Evolutionary conservation across 1,140 invertebrate species (phyloP), one percentile per base, ranked within the genome.

Genomic region (Melitaea cinxia): DNA sequence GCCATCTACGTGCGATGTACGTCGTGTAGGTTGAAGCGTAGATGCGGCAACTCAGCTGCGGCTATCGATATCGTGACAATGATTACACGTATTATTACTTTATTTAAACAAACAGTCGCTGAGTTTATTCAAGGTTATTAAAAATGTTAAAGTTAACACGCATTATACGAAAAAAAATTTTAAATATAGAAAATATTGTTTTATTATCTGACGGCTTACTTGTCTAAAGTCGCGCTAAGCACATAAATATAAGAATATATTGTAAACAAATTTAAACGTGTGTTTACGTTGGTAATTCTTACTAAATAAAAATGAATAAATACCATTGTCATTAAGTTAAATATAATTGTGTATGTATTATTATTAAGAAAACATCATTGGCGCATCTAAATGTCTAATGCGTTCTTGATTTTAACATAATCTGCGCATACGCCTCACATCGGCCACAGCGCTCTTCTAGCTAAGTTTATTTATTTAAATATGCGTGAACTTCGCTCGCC

Each of bases 391-490:
- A 50, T 53, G 24, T 65, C 49, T 23, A 65, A 53, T 35, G 55
- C 15, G 14, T 55, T 54, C 63, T 33, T 65, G 24, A 55, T 35
- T 50, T 62, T 52, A 65, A 57, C 49, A 61, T 66, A 66, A 72
- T 65, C 66, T 76, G 75, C 76, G 80, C 71, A 67, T 82, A 82
- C 77, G 73, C 54, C 73, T 72, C 39, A 49, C 42, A 49, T 42
- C 21, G 17, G 42, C 54, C 54, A n/a, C 54, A 47, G 12, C 70
- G 76, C 70, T 74, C 73, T 73, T 77, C 80, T 83, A 86, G 77
- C 70, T 77, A 77, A 78, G 80, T 85, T 79, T 89, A 82, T 86
- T 88, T 89, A 89, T 86, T 87, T 85, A 87, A 87, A 87, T 85
- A 85, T 86, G 85, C 84, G 78, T 85, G 73, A 81, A 84, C 79